These are phyloP conservation scores for Rattus norvegicus DNA, from an alignment of 2,113 vertebrate genomes.

Conservation along the genomic window GRCr8 NC_086034.1:44733501-44734000, in stretches of 20 bases:
- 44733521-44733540: neutral
- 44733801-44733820: neutral
- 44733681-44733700: neutral
- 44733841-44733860: too few relatives aligned
- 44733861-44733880: neutral
- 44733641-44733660: neutral
- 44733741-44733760: neutral
- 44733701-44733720: neutral
- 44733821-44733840: neutral
- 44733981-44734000: neutral
- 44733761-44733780: neutral
- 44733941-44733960: neutral
- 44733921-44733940: neutral
- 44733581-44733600: neutral
- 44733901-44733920: neutral
- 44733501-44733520: neutral
- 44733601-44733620: neutral
- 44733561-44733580: neutral
- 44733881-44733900: neutral
- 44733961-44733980: neutral
- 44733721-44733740: neutral
- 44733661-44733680: neutral
- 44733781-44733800: neutral
- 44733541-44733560: neutral
- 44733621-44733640: neutral